phyloP scores from a whole-genome alignment of 2,113 vertebrate species.

The Circaetus cinerascens region DNA sequence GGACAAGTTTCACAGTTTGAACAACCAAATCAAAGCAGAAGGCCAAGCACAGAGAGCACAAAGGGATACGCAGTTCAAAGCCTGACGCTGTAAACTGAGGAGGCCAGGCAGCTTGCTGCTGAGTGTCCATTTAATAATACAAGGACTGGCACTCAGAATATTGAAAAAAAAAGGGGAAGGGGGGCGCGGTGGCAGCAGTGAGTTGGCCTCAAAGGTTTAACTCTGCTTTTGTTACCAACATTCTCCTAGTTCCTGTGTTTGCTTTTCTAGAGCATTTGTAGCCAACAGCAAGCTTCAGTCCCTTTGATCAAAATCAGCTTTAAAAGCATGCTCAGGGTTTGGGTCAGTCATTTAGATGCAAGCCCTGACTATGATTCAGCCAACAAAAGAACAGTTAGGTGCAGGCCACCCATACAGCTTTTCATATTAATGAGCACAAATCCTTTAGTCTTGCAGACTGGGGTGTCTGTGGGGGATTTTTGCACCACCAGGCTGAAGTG shows the following conservation, averaged over 20 bases:
- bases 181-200: too few species aligned
- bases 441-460: neutral
- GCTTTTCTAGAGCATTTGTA: neutral
- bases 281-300: neutral
- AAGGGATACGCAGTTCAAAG: neutral
- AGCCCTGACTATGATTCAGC: neutral
- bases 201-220: neutral
- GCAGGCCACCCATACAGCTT: neutral
- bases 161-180: accelerated
- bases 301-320: neutral
- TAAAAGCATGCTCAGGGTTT: neutral
- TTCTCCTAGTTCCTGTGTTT: neutral
- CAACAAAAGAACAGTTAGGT: neutral
- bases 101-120: neutral
- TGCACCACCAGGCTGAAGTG: neutral
- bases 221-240: neutral
- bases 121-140: neutral
- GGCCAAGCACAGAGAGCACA: neutral
- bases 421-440: neutral
- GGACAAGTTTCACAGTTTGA: neutral
- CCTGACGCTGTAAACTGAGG: neutral
- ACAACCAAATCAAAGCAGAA: neutral
- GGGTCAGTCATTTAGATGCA: neutral
- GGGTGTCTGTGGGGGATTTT: neutral
- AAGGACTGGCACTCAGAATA: neutral